Evolutionary conservation across 2,113 vertebrate species (phyloP).

Genomic region (Semicossyphus pulcher): DNA sequence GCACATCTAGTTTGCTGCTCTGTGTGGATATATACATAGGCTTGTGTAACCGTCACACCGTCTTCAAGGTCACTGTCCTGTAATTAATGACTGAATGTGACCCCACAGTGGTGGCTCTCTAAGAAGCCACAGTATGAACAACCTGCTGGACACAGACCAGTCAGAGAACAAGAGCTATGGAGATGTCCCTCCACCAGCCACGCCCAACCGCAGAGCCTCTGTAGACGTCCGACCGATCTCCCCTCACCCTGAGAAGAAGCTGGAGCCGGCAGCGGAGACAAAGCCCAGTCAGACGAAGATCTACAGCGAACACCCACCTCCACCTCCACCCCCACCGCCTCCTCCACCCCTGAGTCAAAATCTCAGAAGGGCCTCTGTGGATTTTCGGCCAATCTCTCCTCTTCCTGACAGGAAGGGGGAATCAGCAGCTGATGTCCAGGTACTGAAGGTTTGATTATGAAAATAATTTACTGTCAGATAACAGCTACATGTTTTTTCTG

Average conservation of each 20-base stretch:
- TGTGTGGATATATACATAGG: no score
- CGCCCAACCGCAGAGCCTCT: conserved; percentile 69
- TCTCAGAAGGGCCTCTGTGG: conserved; percentile 62
- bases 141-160: conserved; percentile 85
- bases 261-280: conserved; percentile 40
- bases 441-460: background rate
- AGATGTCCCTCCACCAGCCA: conserved; percentile 72
- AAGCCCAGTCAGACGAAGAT: conserved; percentile 61
- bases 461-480: background rate
- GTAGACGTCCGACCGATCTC: conserved; percentile 72
- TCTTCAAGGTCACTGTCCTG: no score
- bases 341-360: conserved; percentile 32
- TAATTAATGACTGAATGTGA: no score
- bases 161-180: conserved; percentile 70
- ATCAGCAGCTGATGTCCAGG: conserved; percentile 69
- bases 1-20: no score
- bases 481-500: background rate
- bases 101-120: conserved; percentile 81
- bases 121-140: conserved; percentile 88
- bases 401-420: conserved; percentile 71
- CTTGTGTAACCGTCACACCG: no score
- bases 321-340: conserved; percentile 44
- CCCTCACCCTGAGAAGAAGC: conserved; percentile 72
- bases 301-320: conserved; percentile 72
- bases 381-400: conserved; percentile 67